Percentiles rank a stretch among this genome's conserved stretches.
These are phyloP conservation scores for Bambusicola thoracicus DNA, from an alignment of 2,113 vertebrate genomes.

Conservation along the genomic window DNA sequence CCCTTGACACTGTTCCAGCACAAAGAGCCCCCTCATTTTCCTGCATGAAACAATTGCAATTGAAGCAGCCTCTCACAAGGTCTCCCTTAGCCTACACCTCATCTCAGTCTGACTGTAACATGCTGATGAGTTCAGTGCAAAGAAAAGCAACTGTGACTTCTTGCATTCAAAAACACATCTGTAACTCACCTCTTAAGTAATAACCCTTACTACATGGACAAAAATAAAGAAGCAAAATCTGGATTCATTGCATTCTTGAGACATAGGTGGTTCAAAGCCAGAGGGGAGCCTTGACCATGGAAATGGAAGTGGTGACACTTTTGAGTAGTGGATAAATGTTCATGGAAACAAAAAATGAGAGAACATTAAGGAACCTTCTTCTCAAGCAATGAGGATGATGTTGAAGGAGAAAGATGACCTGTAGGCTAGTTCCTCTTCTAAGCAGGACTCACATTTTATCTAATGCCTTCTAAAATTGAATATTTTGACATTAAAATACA, in stretches of 20 bases:
- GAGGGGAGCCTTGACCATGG: not conserved
- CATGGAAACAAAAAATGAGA: not conserved
- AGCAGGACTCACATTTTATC: not conserved
- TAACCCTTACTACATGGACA: not conserved
- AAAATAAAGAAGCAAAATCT: not conserved
- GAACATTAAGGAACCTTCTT: not conserved
- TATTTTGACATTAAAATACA: conserved; percentile 16
- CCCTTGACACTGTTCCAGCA: not conserved
- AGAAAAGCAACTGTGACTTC: not conserved
- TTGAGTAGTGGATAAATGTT: conserved; percentile 22
- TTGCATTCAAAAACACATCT: not conserved
- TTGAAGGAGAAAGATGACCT: not conserved
- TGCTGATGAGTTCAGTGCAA: not conserved
- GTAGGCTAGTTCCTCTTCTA: not conserved
- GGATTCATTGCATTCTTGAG: not conserved
- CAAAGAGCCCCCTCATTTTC: not conserved
- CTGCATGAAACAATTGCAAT: not conserved
- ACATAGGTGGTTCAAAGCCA: not conserved
- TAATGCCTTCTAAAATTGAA: not conserved
- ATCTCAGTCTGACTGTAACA: not conserved
- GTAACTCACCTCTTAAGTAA: not conserved
- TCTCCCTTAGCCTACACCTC: not conserved
- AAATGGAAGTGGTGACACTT: not conserved
- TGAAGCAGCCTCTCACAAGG: not conserved
- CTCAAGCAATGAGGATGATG: not conserved